A percentile compares a stretch with the other conserved stretches of the same genome.
Conservation (phyloP, 1,140 invertebrate species). For the Tribolium castaneum region DNA sequence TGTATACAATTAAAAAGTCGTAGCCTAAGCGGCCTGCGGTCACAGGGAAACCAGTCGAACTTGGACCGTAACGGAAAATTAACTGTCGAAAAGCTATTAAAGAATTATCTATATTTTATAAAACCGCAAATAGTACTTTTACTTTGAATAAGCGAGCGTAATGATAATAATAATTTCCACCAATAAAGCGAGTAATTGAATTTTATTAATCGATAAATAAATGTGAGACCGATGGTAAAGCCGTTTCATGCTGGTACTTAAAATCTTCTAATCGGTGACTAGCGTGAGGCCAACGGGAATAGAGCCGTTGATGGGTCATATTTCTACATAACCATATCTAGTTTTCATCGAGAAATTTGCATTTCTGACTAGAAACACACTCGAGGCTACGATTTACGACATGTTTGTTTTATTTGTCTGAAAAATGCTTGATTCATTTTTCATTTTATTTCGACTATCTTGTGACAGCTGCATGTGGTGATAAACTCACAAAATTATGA, state of each 20-base stretch:
- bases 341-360: not conserved
- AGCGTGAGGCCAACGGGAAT: not conserved
- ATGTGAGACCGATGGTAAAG: constrained; percentile 26
- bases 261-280: constrained; percentile 12
- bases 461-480: not conserved
- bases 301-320: constrained; percentile 3
- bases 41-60: constrained; percentile 35
- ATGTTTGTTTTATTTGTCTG: too few relatives aligned
- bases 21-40: constrained; percentile 35
- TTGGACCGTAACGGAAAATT: constrained; percentile 38
- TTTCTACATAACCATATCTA: not conserved
- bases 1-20: constrained; percentile 40
- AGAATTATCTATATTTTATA: constrained; percentile 18
- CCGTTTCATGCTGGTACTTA: constrained; percentile 27
- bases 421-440: too few relatives aligned
- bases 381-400: too few relatives aligned
- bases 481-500: not conserved
- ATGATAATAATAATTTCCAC: constrained; percentile 19
- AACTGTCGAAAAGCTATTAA: constrained; percentile 40
- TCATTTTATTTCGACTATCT: not conserved
- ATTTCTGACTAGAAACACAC: not conserved
- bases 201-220: constrained; percentile 36
- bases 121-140: not conserved
- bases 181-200: constrained; percentile 31
- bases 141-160: not conserved